Evolutionary conservation across 2,113 vertebrate genomes (phyloP), one percentile per base, ranked within the genome.

Genomic region (Vidua macroura): DNA sequence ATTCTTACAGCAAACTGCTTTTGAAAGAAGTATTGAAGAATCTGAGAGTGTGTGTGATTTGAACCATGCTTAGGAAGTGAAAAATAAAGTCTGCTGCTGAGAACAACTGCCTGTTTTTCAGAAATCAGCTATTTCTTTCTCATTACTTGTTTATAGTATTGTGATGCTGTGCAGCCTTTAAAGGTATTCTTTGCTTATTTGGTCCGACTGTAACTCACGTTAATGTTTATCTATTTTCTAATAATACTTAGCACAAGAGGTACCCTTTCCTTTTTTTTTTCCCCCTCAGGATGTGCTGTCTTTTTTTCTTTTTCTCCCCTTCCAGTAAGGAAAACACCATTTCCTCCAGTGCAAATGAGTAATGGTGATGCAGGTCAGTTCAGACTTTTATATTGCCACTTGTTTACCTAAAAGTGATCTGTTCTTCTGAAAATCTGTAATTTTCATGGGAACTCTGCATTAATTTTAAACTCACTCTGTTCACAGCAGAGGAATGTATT

Each of bases 261-360:
- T 81, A 49, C 21, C 72, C 24, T 58, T 93, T 63, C 14, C 2
- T 48, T 68, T 78, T 76, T 53, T 83, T 48, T 52, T 55, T 2
- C 0, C 1, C 1, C 24, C 53, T 74, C 35, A 25, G 83, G 69
- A 82, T 95, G 60, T 21, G 44, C 35, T 66, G 49, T 77, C 70
- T 37, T 43, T 88, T 67, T 35, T 76, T 53, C 43, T 46, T 46
- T 19, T n/a, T 4, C n/a, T 7, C 10, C 11, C 6, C 24, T 56
- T 63, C 72, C 41, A 80, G 55, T 90, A 90, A 94, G 92, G 94
- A 84, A 90, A 94, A 84, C 68, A 55, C 64, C 3, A 8, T 90
- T 96, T 95, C 94, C 69, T 90, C 64, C 49, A 14, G 25, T 86
- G 85, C 69, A 94, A 72, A 82, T 94, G 85, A 93, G 64, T 88